Percentiles rank a stretch among this genome's conserved stretches.
These are phyloP conservation scores for Drosophila setosimentum DNA, from an alignment of 2,888 invertebrate species.

Conservation along the genomic window DNA sequence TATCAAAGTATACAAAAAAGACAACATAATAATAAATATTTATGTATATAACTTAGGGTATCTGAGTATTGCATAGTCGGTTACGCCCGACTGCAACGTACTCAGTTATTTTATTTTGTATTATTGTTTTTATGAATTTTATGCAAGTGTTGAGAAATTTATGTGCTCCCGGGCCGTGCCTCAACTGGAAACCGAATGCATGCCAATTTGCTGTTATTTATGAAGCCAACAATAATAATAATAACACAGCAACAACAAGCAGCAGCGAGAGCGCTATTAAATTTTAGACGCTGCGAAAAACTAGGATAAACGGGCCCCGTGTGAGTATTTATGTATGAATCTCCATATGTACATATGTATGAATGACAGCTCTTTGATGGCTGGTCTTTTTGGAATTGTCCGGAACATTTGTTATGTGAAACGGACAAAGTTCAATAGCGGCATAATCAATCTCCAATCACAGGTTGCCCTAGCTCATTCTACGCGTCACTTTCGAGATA, in stretches of 20 bases:
- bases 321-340: conserved; percentile 2
- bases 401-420: conserved; percentile 21
- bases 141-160: conserved; percentile 81
- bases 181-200: conserved; percentile 69
- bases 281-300: conserved; percentile 60
- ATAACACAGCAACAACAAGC: neutral
- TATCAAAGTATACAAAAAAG: neutral
- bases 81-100: neutral
- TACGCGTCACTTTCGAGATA: conserved; percentile 32
- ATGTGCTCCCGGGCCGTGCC: conserved; percentile 65
- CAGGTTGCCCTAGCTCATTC: conserved; percentile 24
- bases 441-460: conserved; percentile 50
- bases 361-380: conserved; percentile 51
- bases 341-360: neutral
- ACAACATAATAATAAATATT: neutral
- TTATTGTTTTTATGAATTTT: conserved; percentile 76
- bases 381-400: conserved; percentile 20
- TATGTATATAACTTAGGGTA: neutral
- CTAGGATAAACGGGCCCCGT: conserved; percentile 48
- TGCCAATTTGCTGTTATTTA: conserved; percentile 78
- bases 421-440: conserved; percentile 53
- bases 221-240: conserved; percentile 49
- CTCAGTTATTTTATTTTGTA: conserved; percentile 28
- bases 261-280: conserved; percentile 55
- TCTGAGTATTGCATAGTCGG: neutral